Evolutionary conservation across 2,888 invertebrate species (phyloP).

Genomic region (Homarus gammarus): DNA sequence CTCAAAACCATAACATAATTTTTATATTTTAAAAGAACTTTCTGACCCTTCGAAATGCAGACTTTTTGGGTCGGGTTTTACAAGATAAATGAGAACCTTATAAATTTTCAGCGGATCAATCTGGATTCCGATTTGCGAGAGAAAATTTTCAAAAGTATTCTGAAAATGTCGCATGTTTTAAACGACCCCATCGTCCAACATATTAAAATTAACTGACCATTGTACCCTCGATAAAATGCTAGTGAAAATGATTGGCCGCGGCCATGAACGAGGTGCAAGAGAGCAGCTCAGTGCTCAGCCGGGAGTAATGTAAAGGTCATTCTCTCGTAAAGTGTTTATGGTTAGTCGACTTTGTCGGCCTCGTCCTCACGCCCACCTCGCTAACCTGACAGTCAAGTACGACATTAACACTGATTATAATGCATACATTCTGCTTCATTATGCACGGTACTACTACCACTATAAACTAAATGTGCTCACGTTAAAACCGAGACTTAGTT

Average conservation of each 20-base stretch:
- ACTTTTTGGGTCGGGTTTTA: no score
- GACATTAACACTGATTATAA: not conserved
- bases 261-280: not conserved
- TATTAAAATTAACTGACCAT: slow-evolving; percentile 4
- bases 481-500: not conserved
- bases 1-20: no score
- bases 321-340: not conserved
- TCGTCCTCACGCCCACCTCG: not conserved
- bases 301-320: not conserved
- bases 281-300: not conserved
- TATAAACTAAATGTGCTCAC: not conserved
- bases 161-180: not conserved
- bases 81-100: no score
- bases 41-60: no score
- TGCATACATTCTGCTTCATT: not conserved
- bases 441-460: not conserved
- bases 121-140: no score
- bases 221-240: not conserved
- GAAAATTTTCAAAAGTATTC: not conserved
- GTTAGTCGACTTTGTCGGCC: not conserved
- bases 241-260: not conserved
- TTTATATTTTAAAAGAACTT: no score
- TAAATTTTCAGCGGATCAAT: not conserved
- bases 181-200: not conserved
- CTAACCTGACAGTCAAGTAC: not conserved